Base-by-base conservation (phyloP, 64 coral and sea anemone species). In the Cladopsammia gracilis region DNA sequence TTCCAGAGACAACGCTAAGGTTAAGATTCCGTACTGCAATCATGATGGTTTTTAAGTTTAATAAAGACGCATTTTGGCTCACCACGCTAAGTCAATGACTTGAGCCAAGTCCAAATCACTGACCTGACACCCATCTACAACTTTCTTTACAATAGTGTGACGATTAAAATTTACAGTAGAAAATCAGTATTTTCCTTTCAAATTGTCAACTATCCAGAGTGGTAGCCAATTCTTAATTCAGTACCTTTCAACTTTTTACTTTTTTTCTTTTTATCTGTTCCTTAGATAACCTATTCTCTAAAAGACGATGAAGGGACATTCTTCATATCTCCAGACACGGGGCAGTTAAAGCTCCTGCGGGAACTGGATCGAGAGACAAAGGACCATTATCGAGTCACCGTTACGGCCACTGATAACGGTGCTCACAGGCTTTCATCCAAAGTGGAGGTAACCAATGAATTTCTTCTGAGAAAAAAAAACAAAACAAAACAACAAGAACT, bases 371-470 rank as follows among this genome's bases (percentile, higher is more conserved):
- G 96, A 34, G 96, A 98, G 64, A 77, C 67, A 15, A 86, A 34
- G 53, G 90, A 74, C 47, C 46, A 49, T 42, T 98, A 98, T 71
- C 53, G 74, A 66, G 53, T 89, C n/a, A 90, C 64, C 11, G 73
- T 95, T 6, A 94, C 82, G 4, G 92, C 96, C 1, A 86, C 92
- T 24, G 96, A 97, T 73, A 73, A 82, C 83, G 96, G 96, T 53
- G 62, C 82, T 0, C 92, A 93, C 50, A 94, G 54, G 34, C 83
- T 97, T 6, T 94, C 69, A 3, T 94, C 96, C 87, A 45, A 87
- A 82, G 71, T 70, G 18, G 56, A 97, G 92, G 91, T 94, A 56
- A 71, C 25, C 3, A 7, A 7, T 4, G 34, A 34, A 34, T 22
- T 2, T 10, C 22, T 19, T 11, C 8, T 20, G 0, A 10, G 10